Percentiles rank a stretch among this genome's conserved stretches.
Evolutionary conservation across 2,888 invertebrate species (phyloP).

Genomic region (Tryphoninae sp.): DNA sequence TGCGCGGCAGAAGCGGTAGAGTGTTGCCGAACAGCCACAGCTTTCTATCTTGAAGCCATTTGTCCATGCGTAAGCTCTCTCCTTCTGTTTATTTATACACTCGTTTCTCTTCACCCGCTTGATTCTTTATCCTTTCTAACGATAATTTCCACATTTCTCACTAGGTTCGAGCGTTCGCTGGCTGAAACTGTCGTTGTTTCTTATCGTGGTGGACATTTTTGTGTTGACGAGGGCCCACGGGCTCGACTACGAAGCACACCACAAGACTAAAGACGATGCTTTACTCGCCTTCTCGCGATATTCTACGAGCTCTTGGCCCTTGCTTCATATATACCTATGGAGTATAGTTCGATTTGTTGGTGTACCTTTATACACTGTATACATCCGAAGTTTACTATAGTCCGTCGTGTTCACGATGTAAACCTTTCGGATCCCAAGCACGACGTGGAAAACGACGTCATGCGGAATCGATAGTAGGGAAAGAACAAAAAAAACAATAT

Average conservation of each 20-base stretch:
- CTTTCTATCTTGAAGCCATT: slow-evolving; percentile 95
- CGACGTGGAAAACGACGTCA: slow-evolving; percentile 42
- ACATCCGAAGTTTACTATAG: not conserved
- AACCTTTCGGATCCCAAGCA: slow-evolving; percentile 16
- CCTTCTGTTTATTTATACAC: not conserved
- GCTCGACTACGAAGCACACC: not conserved
- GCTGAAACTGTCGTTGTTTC: not conserved
- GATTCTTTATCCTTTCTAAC: not conserved
- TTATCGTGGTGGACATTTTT: not conserved
- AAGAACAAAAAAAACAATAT: slow-evolving; percentile 27
- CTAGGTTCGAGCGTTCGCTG: not conserved
- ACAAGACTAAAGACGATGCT: slow-evolving; percentile 8
- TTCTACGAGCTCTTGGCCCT: not conserved
- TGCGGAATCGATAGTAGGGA: slow-evolving; percentile 46
- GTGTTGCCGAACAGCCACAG: slow-evolving; percentile 95
- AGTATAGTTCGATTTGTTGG: not conserved
- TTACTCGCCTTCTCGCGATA: not conserved
- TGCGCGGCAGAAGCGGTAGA: slow-evolving; percentile 91
- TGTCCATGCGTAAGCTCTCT: slow-evolving; percentile 87
- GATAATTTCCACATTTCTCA: not conserved
- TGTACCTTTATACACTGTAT: slow-evolving; percentile 14
- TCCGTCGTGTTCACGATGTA: not conserved
- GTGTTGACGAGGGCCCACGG: not conserved
- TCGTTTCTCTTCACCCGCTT: not conserved
- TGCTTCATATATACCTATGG: not conserved